These are phyloP conservation scores for Sinocyclocheilus anophthalmus DNA, from an alignment of 2,113 vertebrate genomes.

Conservation along the genomic window DNA sequence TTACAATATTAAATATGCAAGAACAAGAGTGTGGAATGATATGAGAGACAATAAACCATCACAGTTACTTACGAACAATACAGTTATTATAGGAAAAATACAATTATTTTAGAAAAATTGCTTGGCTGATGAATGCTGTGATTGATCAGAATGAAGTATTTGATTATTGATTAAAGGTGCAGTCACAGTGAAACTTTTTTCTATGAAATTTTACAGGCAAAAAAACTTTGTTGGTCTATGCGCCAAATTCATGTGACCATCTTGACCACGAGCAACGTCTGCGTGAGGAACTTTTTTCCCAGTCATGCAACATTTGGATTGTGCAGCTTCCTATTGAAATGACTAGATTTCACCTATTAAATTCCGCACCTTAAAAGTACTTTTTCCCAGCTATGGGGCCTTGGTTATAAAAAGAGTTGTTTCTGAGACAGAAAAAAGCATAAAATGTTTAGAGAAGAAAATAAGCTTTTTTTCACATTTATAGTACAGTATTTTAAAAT, in stretches of 20 bases:
- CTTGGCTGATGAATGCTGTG: neutral
- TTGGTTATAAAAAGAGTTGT: neutral
- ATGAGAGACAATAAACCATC: too few species aligned
- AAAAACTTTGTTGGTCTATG: neutral
- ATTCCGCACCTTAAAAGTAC: neutral
- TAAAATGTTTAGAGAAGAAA: neutral
- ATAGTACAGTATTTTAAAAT: neutral
- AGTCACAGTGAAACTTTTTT: neutral
- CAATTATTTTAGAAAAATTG: neutral
- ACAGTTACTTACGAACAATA: too few species aligned
- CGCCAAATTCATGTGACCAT: neutral
- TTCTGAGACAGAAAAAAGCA: too few species aligned
- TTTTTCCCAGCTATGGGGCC: neutral
- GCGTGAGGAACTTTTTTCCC: neutral
- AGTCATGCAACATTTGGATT: neutral
- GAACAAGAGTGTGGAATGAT: neutral
- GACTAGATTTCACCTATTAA: too few species aligned
- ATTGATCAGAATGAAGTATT: neutral
- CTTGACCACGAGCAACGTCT: neutral
- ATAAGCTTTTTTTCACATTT: neutral
- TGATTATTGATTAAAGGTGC: neutral
- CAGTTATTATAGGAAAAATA: neutral
- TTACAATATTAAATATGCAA: neutral
- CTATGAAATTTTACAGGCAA: neutral
- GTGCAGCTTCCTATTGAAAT: too few species aligned